Percentiles rank a stretch among this genome's conserved stretches.
phyloP scores from a whole-genome alignment of 2,888 invertebrate genomes.

The Drosophila infuscata region DNA sequence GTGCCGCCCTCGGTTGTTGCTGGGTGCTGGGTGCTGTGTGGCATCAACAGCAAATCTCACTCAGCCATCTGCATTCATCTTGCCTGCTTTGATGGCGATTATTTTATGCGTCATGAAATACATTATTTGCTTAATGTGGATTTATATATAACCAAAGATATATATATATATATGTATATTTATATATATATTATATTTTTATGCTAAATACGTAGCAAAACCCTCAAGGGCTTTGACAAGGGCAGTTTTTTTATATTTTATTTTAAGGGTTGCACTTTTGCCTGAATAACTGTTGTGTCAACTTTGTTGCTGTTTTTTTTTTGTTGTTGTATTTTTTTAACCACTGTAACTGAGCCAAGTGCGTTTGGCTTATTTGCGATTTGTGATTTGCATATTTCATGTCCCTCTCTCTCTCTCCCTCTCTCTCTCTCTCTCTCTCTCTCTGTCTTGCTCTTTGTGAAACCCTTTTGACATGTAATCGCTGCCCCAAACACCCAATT shows the following conservation, averaged over 20 bases:
- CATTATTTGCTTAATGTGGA: constrained; percentile 40
- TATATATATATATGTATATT: background rate
- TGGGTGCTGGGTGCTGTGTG: constrained; percentile 5
- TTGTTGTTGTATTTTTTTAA: background rate
- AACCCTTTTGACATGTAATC: constrained; percentile 43
- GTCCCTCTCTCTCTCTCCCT: background rate
- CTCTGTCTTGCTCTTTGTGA: background rate
- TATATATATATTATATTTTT: constrained; percentile 37
- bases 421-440: background rate
- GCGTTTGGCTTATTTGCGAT: constrained; percentile 69
- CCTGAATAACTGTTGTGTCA: constrained; percentile 30
- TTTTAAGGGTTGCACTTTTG: constrained; percentile 56
- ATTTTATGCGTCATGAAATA: constrained; percentile 42
- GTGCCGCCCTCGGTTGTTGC: constrained; percentile 4
- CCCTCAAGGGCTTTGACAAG: constrained; percentile 27
- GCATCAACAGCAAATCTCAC: constrained; percentile 43
- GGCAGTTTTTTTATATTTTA: constrained; percentile 17
- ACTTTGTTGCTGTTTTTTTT: constrained; percentile 2
- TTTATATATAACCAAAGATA: background rate
- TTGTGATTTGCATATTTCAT: constrained; percentile 72
- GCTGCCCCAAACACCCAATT: constrained; percentile 49
- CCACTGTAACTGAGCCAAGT: constrained; percentile 58
- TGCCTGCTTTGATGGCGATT: constrained; percentile 29
- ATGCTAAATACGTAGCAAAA: constrained; percentile 34
- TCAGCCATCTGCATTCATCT: constrained; percentile 65